Evolutionary conservation across 2,888 invertebrate species (phyloP), one percentile per base, ranked within the genome.

Genomic region (Scotopteryx bipunctaria): DNA sequence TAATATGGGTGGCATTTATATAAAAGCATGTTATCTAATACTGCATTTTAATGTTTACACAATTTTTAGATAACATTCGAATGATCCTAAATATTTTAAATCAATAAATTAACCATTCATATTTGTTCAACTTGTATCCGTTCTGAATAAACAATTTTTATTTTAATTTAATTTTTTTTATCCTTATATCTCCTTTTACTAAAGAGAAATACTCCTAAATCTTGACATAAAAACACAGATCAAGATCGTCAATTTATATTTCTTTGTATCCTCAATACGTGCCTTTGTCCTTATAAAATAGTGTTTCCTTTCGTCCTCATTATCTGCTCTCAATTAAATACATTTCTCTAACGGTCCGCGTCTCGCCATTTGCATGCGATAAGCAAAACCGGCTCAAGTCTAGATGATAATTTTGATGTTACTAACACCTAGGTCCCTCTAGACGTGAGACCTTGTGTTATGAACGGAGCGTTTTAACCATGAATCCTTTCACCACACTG

Each of bases 301-400:
- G 23, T 16, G 13, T n/a, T 53, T 53, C 47, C 47, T 48, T 40
- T 31, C 35, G 43, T 27, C 48, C 43, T 40, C 29, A 8, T 31
- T 52, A 37, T 23, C 38, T 42, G 38, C 29, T 47, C 43, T 5
- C 43, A 48, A 48, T 53, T 44, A 54, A 32, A 44, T 13, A 42
- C 42, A 42, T 47, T 53, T 44, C 21, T 54, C 47, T 54, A 54
- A 54, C 53, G 53, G 53, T 47, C 9, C 29, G 5, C 38, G 19
- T 23, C 38, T 25, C 9, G 23, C 29, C 33, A 33, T 53, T 53
- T 44, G 53, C 48, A 44, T 54, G 27, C 27, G 43, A 40, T 48
- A 48, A 40, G n/a, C 19, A n/a, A 16, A 53, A 54, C 53, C 53
- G 47, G 53, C 23, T 42, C 42, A 23, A 29, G 36, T 47, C 41